Percentiles rank a stretch among this genome's conserved stretches.
Evolutionary conservation across 2,888 invertebrate species (phyloP).

Genomic region (Didymodactylos carnosus): DNA sequence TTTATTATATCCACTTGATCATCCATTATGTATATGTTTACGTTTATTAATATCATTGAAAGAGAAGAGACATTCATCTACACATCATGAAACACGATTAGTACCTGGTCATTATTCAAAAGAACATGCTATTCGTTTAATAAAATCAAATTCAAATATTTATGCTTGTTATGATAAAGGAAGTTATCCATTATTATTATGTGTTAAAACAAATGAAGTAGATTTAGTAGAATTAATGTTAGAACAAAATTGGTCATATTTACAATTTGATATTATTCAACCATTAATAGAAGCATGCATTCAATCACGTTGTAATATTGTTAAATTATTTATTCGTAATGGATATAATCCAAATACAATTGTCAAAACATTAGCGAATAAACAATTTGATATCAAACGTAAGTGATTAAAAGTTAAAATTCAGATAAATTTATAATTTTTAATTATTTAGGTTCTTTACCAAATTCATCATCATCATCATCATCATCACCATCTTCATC

Average conservation of each 20-base stretch:
- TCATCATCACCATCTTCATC: neutral
- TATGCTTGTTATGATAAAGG: neutral
- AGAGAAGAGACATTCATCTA: too few relatives aligned
- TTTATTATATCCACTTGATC: neutral
- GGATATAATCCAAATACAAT: neutral
- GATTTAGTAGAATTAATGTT: neutral
- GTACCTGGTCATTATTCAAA: neutral
- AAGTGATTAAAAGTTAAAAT: neutral
- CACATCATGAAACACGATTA: neutral
- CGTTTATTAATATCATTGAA: neutral
- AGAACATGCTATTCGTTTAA: neutral
- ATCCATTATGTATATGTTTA: neutral
- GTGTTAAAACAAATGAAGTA: neutral
- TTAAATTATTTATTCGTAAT: neutral
- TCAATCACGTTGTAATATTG: neutral
- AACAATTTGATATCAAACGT: neutral
- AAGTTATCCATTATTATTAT: neutral
- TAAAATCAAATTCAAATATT: neutral
- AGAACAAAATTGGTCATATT: neutral
- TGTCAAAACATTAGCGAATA: neutral
- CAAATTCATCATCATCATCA: neutral
- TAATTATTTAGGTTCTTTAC: neutral
- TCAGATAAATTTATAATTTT: neutral
- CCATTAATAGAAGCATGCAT: neutral
- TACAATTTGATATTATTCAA: neutral